These are phyloP conservation scores for Empis livida DNA, from an alignment of 2,888 invertebrate species.

Conservation along the genomic window DNA sequence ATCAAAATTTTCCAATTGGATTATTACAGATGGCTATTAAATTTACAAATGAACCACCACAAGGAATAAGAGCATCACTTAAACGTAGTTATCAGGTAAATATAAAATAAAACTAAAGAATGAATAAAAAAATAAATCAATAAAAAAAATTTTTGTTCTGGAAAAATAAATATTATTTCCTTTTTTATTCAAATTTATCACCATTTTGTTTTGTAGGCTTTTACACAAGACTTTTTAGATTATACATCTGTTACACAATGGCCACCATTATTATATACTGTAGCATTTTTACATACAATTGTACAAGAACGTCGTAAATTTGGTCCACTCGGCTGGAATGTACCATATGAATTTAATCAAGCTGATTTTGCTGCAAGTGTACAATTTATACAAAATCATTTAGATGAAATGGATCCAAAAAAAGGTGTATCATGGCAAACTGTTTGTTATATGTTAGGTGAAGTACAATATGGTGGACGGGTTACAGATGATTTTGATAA, in stretches of 20 bases:
- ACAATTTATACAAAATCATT: slow-evolving; percentile 90
- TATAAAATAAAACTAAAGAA: background rate
- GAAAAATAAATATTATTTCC: too few relatives aligned
- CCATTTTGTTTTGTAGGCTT: slow-evolving; percentile 19
- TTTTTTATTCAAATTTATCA: background rate
- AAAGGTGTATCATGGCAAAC: slow-evolving; percentile 97
- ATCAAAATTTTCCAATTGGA: slow-evolving; percentile 85
- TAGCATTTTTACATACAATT: slow-evolving; percentile 89
- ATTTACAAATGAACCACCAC: slow-evolving; percentile 95
- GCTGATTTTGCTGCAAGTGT: slow-evolving; percentile 92
- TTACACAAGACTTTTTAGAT: slow-evolving; percentile 74
- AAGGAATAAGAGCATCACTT: slow-evolving; percentile 86
- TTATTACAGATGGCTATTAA: slow-evolving; percentile 84
- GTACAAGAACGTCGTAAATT: slow-evolving; percentile 92
- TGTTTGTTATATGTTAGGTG: slow-evolving; percentile 93
- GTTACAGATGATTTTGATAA: slow-evolving; percentile 98
- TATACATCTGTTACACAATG: slow-evolving; percentile 84
- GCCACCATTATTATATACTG: slow-evolving; percentile 86
- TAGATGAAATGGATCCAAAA: slow-evolving; percentile 94
- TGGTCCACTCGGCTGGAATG: slow-evolving; percentile 93
- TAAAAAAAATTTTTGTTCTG: too few relatives aligned
- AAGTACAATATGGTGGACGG: slow-evolving; percentile 76
- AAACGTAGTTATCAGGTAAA: slow-evolving; percentile 76
- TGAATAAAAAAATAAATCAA: background rate
- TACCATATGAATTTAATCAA: slow-evolving; percentile 89